These are phyloP conservation scores for Teinopalpus imperialis DNA, from an alignment of 2,888 invertebrate genomes.

Conservation along the genomic window DNA sequence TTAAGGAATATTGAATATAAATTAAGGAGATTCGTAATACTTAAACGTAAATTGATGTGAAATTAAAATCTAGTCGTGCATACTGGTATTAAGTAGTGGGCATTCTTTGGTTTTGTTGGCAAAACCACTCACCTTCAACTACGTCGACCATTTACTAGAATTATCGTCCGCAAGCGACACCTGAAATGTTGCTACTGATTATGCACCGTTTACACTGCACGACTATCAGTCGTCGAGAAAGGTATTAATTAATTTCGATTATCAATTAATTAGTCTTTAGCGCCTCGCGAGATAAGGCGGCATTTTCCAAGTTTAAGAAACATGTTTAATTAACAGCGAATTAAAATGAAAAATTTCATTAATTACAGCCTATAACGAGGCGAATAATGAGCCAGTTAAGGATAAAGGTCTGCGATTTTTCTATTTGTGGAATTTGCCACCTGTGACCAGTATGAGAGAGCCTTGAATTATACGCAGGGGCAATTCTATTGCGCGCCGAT, in stretches of 20 bases:
- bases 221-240: slow-evolving; percentile 57
- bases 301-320: slow-evolving; percentile 47
- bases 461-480: slow-evolving; percentile 47
- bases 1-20: slow-evolving; percentile 15
- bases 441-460: slow-evolving; percentile 53
- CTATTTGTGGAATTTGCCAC: slow-evolving; percentile 57
- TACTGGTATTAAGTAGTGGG: slow-evolving; percentile 34
- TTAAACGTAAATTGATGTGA: neutral
- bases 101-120: slow-evolving; percentile 64
- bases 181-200: slow-evolving; percentile 72
- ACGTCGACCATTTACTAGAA: slow-evolving; percentile 38
- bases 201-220: slow-evolving; percentile 56
- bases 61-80: slow-evolving; percentile 16
- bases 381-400: slow-evolving; percentile 39
- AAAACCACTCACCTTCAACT: slow-evolving; percentile 36
- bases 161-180: slow-evolving; percentile 63
- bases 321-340: slow-evolving; percentile 62
- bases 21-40: too few relatives aligned
- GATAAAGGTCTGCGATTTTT: slow-evolving; percentile 43
- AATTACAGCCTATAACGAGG: slow-evolving; percentile 56
- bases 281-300: slow-evolving; percentile 62
- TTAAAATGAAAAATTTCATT: slow-evolving; percentile 65
- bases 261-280: slow-evolving; percentile 76
- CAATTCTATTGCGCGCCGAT: slow-evolving; percentile 45
- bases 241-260: slow-evolving; percentile 61